Evolutionary conservation across 1,140 invertebrate species (phyloP), one percentile per base, ranked within the genome.

Genomic region (Asbolus verrucosus): DNA sequence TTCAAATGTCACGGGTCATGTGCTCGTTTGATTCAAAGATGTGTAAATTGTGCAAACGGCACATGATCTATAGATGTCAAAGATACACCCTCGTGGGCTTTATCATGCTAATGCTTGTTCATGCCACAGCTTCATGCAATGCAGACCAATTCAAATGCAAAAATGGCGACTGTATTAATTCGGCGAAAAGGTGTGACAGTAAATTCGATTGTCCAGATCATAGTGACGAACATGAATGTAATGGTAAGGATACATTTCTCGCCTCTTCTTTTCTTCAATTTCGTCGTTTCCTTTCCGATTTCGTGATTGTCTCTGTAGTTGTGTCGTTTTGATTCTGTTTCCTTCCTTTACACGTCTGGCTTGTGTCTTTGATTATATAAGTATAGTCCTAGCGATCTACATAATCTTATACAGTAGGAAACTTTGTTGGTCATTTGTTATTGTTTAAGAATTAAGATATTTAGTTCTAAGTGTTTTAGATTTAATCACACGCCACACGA

Each of bases 161-260:
- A 76, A 87, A 86, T 77, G 90, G 90, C 75, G 84, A 85, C 74
- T 85, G 83, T 76, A 79, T 87, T 59, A 75, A 74, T 16, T 83
- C 84, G 72, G 79, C 78, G 2, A 79, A 79, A 54, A 83, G 84
- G 69, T 96, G 94, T 82, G 88, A 95, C 81, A 85, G 85, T 62
- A 80, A 81, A 65, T 76, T 79, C 36, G 91, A 95, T 81, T 95
- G 93, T 82, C 81, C 84, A 31, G 88, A 90, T 82, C 85, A 84
- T 30, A 90, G 88, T 81, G 93, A 95, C 80, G 93, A 94, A 81
- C 81, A 84, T 46, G 78, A 84, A 59, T 81, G 78, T 54, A 65
- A 68, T 72, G 82, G 84, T 85, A 85, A 84, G 83, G 79, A 33
- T 59, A 30, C 46, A 54, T 6, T 54, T 54, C 11, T 27, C 0